Percentiles rank a stretch among this genome's conserved stretches.
These are phyloP conservation scores for Sinonovacula constricta DNA, from an alignment of 1,140 invertebrate genomes.

Conservation along the genomic window DNA sequence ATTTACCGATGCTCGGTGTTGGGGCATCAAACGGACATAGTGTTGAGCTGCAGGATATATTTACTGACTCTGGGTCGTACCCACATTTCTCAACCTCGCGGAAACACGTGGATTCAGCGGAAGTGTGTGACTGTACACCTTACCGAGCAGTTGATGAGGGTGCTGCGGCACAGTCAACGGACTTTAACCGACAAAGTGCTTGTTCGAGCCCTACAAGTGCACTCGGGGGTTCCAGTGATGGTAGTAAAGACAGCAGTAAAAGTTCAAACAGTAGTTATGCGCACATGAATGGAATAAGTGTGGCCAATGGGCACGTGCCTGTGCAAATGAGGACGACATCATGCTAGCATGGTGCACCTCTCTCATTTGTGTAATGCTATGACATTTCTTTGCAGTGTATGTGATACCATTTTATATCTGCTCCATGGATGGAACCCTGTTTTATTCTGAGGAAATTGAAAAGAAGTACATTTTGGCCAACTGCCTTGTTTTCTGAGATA, in stretches of 20 bases:
- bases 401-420: neutral
- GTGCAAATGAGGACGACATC: conserved; percentile 61
- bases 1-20: conserved; percentile 59
- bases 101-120: conserved; percentile 48
- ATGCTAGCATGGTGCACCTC: conserved; percentile 58
- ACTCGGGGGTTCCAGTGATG: conserved; percentile 71
- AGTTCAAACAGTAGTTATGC: conserved; percentile 77
- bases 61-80: conserved; percentile 37
- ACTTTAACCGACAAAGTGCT: conserved; percentile 61
- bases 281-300: conserved; percentile 67
- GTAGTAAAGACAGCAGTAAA: conserved; percentile 78
- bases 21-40: conserved; percentile 53
- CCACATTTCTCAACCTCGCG: conserved; percentile 32
- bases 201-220: conserved; percentile 67
- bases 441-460: neutral
- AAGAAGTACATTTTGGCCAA: neutral
- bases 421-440: neutral
- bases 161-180: conserved; percentile 49
- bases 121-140: conserved; percentile 65
- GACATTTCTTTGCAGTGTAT: neutral
- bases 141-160: conserved; percentile 47
- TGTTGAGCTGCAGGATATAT: conserved; percentile 54
- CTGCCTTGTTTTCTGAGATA: neutral
- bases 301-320: conserved; percentile 77
- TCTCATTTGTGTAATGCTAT: neutral